Base-by-base conservation (phyloP, 2,888 invertebrate species). In the Hedya salicella region DNA sequence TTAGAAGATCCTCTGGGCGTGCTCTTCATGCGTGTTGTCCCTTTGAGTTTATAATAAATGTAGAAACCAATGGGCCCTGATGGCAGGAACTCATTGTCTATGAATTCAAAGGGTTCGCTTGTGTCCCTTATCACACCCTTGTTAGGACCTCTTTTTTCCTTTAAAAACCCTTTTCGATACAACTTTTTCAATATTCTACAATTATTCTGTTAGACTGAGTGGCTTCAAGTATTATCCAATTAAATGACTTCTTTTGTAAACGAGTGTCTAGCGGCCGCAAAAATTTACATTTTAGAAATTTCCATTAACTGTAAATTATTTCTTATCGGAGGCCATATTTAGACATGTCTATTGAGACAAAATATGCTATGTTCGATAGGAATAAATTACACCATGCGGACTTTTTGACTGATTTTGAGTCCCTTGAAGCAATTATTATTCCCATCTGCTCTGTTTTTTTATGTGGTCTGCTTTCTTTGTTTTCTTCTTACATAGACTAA, bases 11-110 rank as follows among this genome's bases (percentile, higher is more conserved):
- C 52, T 21, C 21, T 44, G 21, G 16, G 46, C 21, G 39, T 30
- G 46, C 39, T 8, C 52, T 52, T 39, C 52, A 63, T 50, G 52
- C 39, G 32, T 39, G 30, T 56, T 39, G n/a, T 19, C 25, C 40
- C 40, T 63, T 56, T 53, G 52, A 46, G 59, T 52, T 39, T 21
- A 65, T 65, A 52, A 65, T 59, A 59, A 59, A 65, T 65, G 52
- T 52, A 65, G 25, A 59, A 59, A 46, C 42, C 65, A 59, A 65
- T 65, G 65, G 57, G 44, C 36, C 59, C 36, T 53, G 52, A 52
- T 53, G 53, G 53, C 65, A 52, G 60, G 53, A 40, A 40, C 66
- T 66, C 53, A 61, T 61, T 60, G 66, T 66, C 66, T 66, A 60
- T 66, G 65, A 54, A 66, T 60, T 53, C 60, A 30, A 66, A 66